phyloP scores from a whole-genome alignment of 2,797 vertebrate species.

The Bucorvus abyssinicus region DNA sequence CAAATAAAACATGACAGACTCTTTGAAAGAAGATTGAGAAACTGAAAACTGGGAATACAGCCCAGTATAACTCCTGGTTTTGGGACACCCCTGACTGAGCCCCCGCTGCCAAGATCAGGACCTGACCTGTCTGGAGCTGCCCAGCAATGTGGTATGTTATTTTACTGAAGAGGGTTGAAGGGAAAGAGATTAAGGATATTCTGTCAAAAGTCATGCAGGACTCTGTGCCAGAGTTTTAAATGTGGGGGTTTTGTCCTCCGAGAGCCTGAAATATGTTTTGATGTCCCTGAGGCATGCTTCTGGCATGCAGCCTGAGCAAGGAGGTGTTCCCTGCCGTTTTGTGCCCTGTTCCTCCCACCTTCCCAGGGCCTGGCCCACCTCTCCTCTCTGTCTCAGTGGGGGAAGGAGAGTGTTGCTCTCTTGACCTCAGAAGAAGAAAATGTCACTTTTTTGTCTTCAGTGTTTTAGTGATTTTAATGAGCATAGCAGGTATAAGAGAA shows the following conservation, averaged over 20 bases:
- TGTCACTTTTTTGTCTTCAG: neutral
- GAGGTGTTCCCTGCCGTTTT: accelerated
- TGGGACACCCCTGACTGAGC: neutral
- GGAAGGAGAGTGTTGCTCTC: neutral
- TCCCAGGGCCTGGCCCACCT: neutral
- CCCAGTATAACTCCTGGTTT: neutral
- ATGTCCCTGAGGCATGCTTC: accelerated
- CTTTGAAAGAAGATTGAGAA: neutral
- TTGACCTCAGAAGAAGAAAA: neutral
- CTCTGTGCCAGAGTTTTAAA: neutral
- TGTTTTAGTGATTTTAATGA: neutral
- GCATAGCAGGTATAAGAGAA: neutral
- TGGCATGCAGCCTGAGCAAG: neutral
- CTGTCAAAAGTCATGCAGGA: neutral
- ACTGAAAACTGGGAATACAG: neutral
- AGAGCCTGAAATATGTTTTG: neutral
- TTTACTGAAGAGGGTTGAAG: neutral
- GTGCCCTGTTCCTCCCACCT: neutral
- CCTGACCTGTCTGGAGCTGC: neutral
- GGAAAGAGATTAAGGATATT: neutral
- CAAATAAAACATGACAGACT: neutral
- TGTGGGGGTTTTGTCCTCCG: neutral
- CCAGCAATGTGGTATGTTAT: accelerated
- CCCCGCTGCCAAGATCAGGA: neutral
- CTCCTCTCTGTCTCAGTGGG: neutral